Base-by-base conservation (phyloP, 2,888 invertebrate genomes). In the Mythimna ferrago region DNA sequence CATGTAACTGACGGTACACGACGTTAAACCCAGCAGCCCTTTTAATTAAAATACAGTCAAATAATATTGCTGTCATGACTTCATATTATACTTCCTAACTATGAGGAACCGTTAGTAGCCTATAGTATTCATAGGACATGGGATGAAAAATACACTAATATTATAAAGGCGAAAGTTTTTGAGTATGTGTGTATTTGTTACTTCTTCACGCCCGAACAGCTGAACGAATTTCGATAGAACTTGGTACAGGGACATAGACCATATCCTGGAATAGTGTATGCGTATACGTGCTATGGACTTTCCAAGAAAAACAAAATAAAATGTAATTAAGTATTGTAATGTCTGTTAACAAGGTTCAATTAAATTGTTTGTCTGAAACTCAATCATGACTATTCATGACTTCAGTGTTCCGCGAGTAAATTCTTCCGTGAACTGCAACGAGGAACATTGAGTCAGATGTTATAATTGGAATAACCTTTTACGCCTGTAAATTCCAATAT, bases 341-440 rank as follows among this genome's bases (percentile, higher is more conserved):
- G 38, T 35, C 62, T 54, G n/a, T 58, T 70, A 84, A 71, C 71
- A 70, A 75, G 78, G 69, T 69, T 76, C 65, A 85, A 86, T 85
- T 66, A 81, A 86, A 83, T 74, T 87, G 87, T 88, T 89, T 90
- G 87, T 89, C 87, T 88, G 91, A 84, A 92, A 91, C 86, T 78
- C 71, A 84, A 90, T 88, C 89, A 84, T 75, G 71, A 78, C 63
- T 80, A 84, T 90, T 88, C 89, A 84, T 74, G 71, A 78, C 63
- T 78, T 35, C 84, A 79, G 74, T 71, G 76, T 71, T 65, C 68
- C 67, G 66, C 70, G 73, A 76, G 80, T 79, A 85, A 90, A 90
- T 88, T 91, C 90, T 93, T 94, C 94, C 92, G 90, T 88, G 93
- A 93, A 94, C 90, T 89, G 89, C 88, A 87, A 73, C 82, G 73